Base-by-base conservation (phyloP, 2,888 invertebrate species). In the Latrodectus elegans region DNA sequence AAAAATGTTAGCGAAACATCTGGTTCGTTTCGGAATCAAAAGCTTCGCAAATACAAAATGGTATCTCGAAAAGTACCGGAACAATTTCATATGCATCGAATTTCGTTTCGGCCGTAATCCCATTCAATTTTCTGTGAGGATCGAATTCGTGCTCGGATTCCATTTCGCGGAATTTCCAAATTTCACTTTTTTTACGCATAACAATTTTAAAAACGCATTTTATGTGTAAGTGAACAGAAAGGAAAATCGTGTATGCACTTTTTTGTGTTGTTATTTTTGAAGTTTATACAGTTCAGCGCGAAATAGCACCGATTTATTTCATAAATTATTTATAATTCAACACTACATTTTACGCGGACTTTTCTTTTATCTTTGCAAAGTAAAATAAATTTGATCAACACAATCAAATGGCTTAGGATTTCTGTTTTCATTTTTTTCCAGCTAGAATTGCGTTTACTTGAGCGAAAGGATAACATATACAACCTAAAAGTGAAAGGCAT, bases 291-390 rank as follows among this genome's bases (percentile, higher is more conserved):
- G n/a, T 38, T 79, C 15, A n/a, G n/a, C 71, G 38, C n/a, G 17
- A 55, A 55, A 71, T 55, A 38, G 38, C 38, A 38, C 38, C 68
- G 6, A 15, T 68, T 77, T 77, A 1, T 26, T 52, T 14, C 71
- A 79, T 79, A 79, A 79, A 79, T 79, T 55, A 79, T 79, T 79
- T 79, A 79, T 79, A 60, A n/a, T 52, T 38, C 49, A 15, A 71
- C 14, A 68, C 22, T 11, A 12, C 15, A 17, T 17, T 64, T 8
- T 15, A 64, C 17, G 15, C 11, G 0, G 17, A 64, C 15, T 12
- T 64, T 64, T 64, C 15, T n/a, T 64, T 64, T 38, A 38, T 38
- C 38, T 38, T 38, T 38, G 38, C 38, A 6, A 38, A 4, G 38
- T 38, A 38, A 38, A 38, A 38, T 38, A 38, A 38, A 38, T 38